Evolutionary conservation across 2,113 vertebrate genomes (phyloP).

Genomic region (Bubo scandiacus): DNA sequence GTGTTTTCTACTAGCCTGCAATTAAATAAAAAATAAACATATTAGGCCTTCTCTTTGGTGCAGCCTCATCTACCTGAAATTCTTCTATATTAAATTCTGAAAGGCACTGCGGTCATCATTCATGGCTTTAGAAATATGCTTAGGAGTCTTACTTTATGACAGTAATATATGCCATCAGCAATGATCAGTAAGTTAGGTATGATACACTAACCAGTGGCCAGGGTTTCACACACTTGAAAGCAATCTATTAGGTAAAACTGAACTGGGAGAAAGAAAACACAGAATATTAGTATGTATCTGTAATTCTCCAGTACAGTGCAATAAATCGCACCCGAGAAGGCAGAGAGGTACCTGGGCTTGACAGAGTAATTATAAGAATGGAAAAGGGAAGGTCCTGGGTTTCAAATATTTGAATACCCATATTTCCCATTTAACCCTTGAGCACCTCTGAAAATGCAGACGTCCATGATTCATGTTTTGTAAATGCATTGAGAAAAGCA

Average conservation of each 20-base stretch:
- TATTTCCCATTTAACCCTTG: not conserved
- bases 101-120: not conserved
- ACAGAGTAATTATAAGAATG: not conserved
- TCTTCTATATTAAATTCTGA: not conserved
- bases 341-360: not conserved
- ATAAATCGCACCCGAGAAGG: not conserved
- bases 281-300: not conserved
- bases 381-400: not conserved
- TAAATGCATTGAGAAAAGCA: not conserved
- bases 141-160: not conserved
- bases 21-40: not conserved
- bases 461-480: not conserved
- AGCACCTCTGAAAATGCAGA: not conserved
- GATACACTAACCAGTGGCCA: not conserved
- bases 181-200: not conserved
- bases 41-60: not conserved
- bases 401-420: not conserved
- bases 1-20: not conserved
- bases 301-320: not conserved
- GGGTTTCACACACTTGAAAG: not conserved
- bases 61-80: not conserved
- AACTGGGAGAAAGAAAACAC: not conserved
- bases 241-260: not conserved
- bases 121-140: not conserved
- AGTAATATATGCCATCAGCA: not conserved